Evolutionary conservation across 2,113 vertebrate species (phyloP).

Genomic region (Balaeniceps rex): DNA sequence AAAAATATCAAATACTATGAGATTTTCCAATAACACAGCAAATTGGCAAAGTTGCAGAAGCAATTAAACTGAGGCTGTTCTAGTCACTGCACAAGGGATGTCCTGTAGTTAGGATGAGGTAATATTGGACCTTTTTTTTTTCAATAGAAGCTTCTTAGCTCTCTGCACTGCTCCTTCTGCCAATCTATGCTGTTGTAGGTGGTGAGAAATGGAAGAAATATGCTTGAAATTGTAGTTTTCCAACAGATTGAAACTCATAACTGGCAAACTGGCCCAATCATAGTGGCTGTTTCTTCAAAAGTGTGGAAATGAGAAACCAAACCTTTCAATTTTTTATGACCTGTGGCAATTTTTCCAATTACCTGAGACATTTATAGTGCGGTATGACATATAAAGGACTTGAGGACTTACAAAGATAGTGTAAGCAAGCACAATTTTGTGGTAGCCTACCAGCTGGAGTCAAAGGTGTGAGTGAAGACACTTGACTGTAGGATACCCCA

Average conservation of each 20-base stretch:
- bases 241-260: background rate
- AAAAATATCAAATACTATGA: background rate
- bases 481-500: background rate
- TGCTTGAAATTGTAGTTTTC: background rate
- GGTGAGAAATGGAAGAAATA: slow-evolving; percentile 2
- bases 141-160: background rate
- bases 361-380: background rate
- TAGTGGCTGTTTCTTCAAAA: background rate
- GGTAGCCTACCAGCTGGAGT: background rate
- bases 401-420: background rate
- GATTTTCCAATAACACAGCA: background rate
- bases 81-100: background rate
- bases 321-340: background rate
- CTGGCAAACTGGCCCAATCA: background rate
- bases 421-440: background rate
- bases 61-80: background rate
- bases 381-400: background rate
- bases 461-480: background rate
- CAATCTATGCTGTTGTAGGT: background rate
- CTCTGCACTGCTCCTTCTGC: background rate
- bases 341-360: background rate
- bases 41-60: background rate
- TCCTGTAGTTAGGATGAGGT: background rate
- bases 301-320: background rate
- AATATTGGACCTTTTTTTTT: background rate